These are phyloP conservation scores for Mustela nigripes DNA, from an alignment of 2,113 vertebrate genomes.

Conservation along the genomic window DNA sequence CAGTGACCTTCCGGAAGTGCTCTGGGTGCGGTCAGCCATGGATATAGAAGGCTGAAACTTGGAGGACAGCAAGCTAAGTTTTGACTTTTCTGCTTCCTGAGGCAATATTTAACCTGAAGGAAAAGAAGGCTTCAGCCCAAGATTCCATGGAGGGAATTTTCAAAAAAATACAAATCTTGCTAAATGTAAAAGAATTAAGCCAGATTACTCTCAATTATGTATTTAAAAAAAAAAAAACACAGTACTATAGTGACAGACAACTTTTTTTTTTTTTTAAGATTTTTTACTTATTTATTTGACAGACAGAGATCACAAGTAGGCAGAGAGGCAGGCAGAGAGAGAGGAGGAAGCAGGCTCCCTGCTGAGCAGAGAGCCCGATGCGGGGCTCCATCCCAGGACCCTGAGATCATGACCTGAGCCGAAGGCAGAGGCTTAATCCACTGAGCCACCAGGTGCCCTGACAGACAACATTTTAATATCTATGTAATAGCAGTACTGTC, in stretches of 20 bases:
- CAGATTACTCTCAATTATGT: neutral
- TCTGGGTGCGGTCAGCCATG: neutral
- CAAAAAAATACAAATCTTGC: neutral
- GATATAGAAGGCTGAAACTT: neutral
- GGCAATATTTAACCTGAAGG: neutral
- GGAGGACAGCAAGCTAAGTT: neutral
- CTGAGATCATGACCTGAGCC: too few species aligned
- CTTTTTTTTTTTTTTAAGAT: too few species aligned
- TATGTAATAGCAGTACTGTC: neutral
- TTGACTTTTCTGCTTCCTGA: neutral
- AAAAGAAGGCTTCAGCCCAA: neutral
- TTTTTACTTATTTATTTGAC: too few species aligned
- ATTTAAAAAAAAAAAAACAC: neutral
- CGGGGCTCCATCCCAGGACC: too few species aligned
- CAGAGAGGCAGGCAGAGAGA: too few species aligned
- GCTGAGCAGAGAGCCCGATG: too few species aligned
- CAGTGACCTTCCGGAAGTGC: neutral
- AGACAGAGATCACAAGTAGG: too few species aligned
- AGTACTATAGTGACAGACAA: neutral
- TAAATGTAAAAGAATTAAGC: conserved; percentile 28
- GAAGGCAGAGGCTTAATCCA: too few species aligned
- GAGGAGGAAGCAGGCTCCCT: too few species aligned
- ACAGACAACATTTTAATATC: neutral
- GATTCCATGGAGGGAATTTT: neutral
- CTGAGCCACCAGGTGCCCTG: too few species aligned